These are phyloP conservation scores for Autographa gamma DNA, from an alignment of 2,888 invertebrate genomes.

Conservation along the genomic window DNA sequence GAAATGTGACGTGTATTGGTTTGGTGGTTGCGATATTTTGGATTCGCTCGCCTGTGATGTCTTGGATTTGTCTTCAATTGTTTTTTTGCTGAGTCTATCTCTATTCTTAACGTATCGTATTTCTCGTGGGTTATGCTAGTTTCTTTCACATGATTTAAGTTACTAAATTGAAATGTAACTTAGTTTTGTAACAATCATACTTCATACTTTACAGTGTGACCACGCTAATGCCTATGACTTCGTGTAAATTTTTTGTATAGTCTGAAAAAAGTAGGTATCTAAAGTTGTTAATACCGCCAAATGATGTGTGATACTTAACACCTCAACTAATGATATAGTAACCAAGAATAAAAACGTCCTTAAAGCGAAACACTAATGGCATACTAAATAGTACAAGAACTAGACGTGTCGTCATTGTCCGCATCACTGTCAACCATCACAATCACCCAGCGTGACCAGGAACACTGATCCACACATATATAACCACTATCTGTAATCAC, in stretches of 20 bases:
- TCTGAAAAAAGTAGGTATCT: too few species aligned
- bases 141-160: too few species aligned
- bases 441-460: constrained; percentile 19
- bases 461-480: neutral
- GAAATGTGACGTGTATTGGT: constrained; percentile 62
- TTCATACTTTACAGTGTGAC: too few species aligned
- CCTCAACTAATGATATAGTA: too few species aligned
- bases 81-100: neutral
- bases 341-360: neutral
- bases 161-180: too few species aligned
- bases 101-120: neutral
- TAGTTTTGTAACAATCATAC: too few species aligned
- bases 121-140: too few species aligned
- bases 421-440: neutral
- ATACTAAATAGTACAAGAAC: neutral
- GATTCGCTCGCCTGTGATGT: constrained; percentile 37
- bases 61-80: constrained; percentile 8
- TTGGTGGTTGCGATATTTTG: constrained; percentile 42
- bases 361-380: neutral
- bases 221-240: too few species aligned
- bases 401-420: neutral
- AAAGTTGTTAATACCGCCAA: too few species aligned
- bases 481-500: neutral
- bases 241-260: too few species aligned
- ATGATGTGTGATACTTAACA: too few species aligned